Evolutionary conservation across 2,797 vertebrate species (phyloP).

Genomic region (Delichon dasypus): DNA sequence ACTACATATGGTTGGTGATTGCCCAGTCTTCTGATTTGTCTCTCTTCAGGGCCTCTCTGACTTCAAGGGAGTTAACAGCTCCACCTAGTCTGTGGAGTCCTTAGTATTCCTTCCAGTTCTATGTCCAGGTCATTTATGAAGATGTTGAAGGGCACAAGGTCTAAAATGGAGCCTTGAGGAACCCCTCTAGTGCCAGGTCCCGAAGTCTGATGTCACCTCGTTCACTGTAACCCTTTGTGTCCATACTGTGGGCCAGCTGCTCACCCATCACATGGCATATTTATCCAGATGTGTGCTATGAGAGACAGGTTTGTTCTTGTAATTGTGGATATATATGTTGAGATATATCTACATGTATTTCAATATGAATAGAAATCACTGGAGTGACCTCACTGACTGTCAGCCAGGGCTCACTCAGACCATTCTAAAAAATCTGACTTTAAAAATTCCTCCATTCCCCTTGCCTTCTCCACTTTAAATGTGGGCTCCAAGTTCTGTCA

Average conservation of each 20-base stretch:
- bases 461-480: background rate
- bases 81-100: background rate
- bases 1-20: background rate
- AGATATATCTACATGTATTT: background rate
- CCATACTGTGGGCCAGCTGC: background rate
- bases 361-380: background rate
- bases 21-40: too few species aligned
- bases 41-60: background rate
- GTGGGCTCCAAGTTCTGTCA: background rate
- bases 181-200: too few species aligned
- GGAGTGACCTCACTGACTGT: background rate
- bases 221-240: background rate
- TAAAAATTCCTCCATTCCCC: background rate
- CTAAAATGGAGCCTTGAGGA: background rate
- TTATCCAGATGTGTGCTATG: background rate
- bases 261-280: background rate
- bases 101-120: background rate
- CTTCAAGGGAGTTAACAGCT: accelerated
- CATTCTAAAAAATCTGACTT: background rate
- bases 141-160: background rate
- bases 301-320: background rate
- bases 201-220: background rate
- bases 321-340: background rate
- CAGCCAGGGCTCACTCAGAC: background rate
- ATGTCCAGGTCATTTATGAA: background rate